Conservation (phyloP, 2,797 vertebrate species). For the Coccyzus lansbergi region DNA sequence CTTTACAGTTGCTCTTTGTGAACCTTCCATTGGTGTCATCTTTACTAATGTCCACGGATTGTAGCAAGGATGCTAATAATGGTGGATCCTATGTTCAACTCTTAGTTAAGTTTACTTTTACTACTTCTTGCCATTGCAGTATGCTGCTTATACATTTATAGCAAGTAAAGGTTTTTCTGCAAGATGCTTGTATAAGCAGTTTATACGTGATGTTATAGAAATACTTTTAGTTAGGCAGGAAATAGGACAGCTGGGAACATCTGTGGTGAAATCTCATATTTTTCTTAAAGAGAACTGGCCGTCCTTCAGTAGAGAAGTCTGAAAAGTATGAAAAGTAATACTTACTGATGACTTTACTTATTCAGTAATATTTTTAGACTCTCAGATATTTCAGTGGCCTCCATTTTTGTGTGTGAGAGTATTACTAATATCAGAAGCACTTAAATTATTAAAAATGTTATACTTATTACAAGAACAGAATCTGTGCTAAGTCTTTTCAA, state of each 20-base stretch:
- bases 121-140: background rate
- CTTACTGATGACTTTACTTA: background rate
- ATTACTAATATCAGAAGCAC: background rate
- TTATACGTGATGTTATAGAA: background rate
- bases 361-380: background rate
- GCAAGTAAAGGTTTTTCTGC: background rate
- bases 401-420: background rate
- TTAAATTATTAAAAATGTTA: background rate
- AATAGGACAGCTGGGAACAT: background rate
- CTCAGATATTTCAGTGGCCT: background rate
- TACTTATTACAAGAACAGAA: background rate
- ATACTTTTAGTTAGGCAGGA: background rate
- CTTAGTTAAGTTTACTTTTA: background rate
- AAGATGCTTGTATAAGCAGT: background rate
- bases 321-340: background rate
- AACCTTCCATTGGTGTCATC: background rate
- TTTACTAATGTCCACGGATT: background rate
- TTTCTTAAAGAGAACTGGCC: background rate
- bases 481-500: background rate
- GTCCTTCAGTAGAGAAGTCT: background rate
- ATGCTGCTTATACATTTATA: background rate
- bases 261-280: background rate
- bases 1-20: constrained; percentile 16
- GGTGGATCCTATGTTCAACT: background rate
- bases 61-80: background rate